A percentile compares a stretch with the other conserved stretches of the same genome.
phyloP scores from a whole-genome alignment of 2,888 invertebrate species.

The Petrolisthes cinctipes region DNA sequence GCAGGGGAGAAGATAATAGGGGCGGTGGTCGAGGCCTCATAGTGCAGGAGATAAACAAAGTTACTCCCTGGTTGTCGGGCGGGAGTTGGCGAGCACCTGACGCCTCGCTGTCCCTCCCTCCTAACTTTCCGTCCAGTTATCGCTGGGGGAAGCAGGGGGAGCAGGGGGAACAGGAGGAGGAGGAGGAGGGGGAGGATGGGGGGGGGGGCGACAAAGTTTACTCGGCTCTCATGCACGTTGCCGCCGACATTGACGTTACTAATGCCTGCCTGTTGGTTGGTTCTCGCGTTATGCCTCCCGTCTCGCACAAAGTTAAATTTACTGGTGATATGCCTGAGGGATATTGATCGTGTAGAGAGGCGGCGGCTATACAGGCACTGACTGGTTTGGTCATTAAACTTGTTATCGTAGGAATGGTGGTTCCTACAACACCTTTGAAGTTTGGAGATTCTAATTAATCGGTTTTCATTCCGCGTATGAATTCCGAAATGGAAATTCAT shows the following conservation, averaged over 20 bases:
- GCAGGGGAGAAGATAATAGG: constrained; percentile 33
- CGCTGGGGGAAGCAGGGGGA: background rate
- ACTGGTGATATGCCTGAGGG: constrained; percentile 27
- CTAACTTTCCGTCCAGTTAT: constrained; percentile 49
- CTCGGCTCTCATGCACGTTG: constrained; percentile 29
- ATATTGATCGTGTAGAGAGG: background rate
- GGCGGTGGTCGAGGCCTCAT: constrained; percentile 32
- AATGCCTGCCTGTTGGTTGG: constrained; percentile 15
- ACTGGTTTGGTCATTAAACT: constrained; percentile 16
- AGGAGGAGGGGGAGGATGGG: constrained; percentile 1
- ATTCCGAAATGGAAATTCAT: too few relatives aligned
- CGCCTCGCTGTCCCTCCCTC: constrained; percentile 33
- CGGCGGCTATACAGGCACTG: background rate
- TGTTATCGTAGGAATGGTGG: background rate
- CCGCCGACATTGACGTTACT: constrained; percentile 19
- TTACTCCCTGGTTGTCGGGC: constrained; percentile 35
- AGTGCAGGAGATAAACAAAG: constrained; percentile 46
- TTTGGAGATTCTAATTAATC: too few relatives aligned
- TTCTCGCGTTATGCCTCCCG: constrained; percentile 3
- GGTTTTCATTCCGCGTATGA: too few relatives aligned
- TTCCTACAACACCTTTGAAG: too few relatives aligned
- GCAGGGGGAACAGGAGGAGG: background rate
- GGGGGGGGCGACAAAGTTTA: constrained; percentile 19
- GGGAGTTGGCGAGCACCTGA: constrained; percentile 33
- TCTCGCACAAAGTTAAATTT: constrained; percentile 1